phyloP scores from a whole-genome alignment of 2,113 vertebrate genomes.

The Nycticryphes semicollaris region DNA sequence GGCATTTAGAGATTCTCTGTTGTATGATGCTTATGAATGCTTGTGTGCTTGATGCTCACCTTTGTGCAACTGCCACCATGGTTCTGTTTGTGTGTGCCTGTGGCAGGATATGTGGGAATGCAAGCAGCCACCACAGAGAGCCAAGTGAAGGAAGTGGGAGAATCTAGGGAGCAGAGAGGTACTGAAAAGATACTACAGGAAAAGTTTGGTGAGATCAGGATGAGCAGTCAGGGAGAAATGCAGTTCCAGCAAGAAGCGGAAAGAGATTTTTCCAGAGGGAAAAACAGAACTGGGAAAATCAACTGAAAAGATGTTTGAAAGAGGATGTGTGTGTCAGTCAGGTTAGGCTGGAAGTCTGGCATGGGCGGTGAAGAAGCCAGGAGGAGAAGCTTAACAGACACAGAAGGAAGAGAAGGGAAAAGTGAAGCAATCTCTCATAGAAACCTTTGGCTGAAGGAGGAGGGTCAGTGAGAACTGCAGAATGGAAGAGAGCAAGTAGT shows the following conservation, averaged over 20 bases:
- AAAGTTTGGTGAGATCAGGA: too few relatives aligned
- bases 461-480: not conserved
- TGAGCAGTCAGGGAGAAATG: not conserved
- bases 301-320: not conserved
- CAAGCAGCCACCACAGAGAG: not conserved
- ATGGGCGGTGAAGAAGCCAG: not conserved
- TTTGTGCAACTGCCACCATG: not conserved
- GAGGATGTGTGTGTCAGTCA: not conserved
- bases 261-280: not conserved
- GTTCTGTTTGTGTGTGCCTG: not conserved
- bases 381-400: not conserved
- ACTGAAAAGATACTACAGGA: not conserved
- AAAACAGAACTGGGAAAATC: not conserved
- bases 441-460: not conserved
- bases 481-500: not conserved
- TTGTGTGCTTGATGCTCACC: fast-evolving
- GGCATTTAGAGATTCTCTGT: not conserved
- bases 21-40: not conserved
- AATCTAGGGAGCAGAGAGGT: not conserved
- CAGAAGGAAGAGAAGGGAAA: not conserved
- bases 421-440: not conserved
- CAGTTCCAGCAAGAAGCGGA: not conserved
- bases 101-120: not conserved
- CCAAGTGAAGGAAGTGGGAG: fast-evolving
- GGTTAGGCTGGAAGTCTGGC: not conserved